phyloP scores from a whole-genome alignment of 1,140 invertebrate species.

The Pantala flavescens region DNA sequence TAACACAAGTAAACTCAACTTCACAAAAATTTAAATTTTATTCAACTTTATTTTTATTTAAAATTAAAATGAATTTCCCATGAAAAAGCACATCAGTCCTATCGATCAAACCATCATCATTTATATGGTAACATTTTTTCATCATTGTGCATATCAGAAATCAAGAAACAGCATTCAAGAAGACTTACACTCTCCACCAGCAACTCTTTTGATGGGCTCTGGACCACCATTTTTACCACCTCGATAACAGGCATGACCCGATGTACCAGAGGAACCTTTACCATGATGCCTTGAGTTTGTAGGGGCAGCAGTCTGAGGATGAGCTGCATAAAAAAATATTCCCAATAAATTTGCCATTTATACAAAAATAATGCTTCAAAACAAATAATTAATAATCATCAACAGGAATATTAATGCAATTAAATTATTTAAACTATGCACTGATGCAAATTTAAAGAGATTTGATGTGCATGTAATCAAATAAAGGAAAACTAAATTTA shows the following conservation, averaged over 20 bases:
- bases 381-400: too few relatives aligned
- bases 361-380: too few relatives aligned
- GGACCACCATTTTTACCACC: slow-evolving; percentile 20
- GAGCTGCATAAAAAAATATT: neutral
- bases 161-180: neutral
- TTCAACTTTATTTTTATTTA: too few relatives aligned
- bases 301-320: neutral
- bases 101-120: neutral
- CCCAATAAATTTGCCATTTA: too few relatives aligned
- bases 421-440: too few relatives aligned
- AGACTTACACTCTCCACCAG: slow-evolving; percentile 38
- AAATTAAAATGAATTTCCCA: too few relatives aligned
- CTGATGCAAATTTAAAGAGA: too few relatives aligned
- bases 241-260: slow-evolving; percentile 20
- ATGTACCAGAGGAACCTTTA: neutral
- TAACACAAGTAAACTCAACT: too few relatives aligned
- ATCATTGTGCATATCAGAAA: neutral
- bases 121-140: neutral
- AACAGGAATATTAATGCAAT: too few relatives aligned
- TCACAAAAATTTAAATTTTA: too few relatives aligned
- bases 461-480: too few relatives aligned
- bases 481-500: too few relatives aligned
- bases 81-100: neutral
- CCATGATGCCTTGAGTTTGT: slow-evolving; percentile 10
- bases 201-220: slow-evolving; percentile 39